Evolutionary conservation across 2,888 invertebrate genomes (phyloP).

Genomic region (Rhagium mordax): DNA sequence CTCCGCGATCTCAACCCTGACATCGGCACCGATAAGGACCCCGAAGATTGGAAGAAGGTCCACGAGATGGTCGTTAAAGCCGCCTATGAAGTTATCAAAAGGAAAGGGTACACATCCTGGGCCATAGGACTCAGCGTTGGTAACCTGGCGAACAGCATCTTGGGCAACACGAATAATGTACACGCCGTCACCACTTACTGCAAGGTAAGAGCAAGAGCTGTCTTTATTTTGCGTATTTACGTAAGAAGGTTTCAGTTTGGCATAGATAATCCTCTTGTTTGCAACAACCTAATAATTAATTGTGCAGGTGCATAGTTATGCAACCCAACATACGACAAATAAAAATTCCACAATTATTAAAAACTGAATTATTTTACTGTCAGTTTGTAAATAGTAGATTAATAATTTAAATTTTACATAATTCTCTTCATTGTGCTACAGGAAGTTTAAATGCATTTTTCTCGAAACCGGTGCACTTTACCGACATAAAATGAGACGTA

Average conservation of each 20-base stretch:
- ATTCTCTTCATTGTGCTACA: too few relatives aligned
- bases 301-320: too few relatives aligned
- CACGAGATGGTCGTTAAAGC: constrained; percentile 89
- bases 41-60: constrained; percentile 84
- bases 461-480: too few relatives aligned
- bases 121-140: constrained; percentile 88
- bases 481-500: too few relatives aligned
- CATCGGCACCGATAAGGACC: constrained; percentile 81
- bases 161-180: constrained; percentile 82
- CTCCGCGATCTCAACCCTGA: constrained; percentile 84
- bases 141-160: constrained; percentile 79
- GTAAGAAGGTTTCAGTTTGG: not conserved
- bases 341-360: too few relatives aligned
- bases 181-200: constrained; percentile 86
- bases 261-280: too few relatives aligned
- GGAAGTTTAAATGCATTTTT: too few relatives aligned
- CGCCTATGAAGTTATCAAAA: constrained; percentile 89
- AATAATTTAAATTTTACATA: too few relatives aligned
- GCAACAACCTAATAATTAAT: too few relatives aligned
- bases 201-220: constrained; percentile 75
- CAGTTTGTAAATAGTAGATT: too few relatives aligned
- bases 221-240: not conserved
- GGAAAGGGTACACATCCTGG: constrained; percentile 95
- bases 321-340: too few relatives aligned
- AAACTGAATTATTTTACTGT: too few relatives aligned